Conservation (phyloP, 1,140 invertebrate genomes). For the Drosophila nigromelanica region DNA sequence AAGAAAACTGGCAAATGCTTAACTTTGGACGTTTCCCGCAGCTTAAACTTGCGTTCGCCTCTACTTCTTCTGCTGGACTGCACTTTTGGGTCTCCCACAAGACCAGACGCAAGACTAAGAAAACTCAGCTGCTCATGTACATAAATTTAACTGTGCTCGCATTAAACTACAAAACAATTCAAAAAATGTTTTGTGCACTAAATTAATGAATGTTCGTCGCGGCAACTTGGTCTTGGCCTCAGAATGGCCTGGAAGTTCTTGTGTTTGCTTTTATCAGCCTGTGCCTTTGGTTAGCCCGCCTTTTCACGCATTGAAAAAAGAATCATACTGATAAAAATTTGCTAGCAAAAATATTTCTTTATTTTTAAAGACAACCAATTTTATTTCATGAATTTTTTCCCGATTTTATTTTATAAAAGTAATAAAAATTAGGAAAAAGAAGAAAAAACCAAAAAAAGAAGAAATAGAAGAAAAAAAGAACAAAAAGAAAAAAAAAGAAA, state of each 20-base stretch:
- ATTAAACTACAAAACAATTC: conserved; percentile 65
- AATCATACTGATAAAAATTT: too few species aligned
- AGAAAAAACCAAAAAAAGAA: too few species aligned
- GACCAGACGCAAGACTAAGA: conserved; percentile 58
- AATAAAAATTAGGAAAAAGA: too few species aligned
- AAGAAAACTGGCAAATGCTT: conserved; percentile 71
- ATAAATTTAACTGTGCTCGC: conserved; percentile 71
- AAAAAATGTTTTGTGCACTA: conserved; percentile 59
- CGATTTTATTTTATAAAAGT: too few species aligned
- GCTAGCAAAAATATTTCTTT: too few species aligned
- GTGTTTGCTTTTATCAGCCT: background rate
- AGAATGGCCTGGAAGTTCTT: background rate
- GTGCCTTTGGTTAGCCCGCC: background rate
- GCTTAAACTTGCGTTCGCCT: conserved; percentile 45
- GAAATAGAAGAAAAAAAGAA: too few species aligned
- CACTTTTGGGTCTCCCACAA: conserved; percentile 39
- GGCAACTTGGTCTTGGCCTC: background rate
- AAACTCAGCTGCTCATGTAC: conserved; percentile 65
- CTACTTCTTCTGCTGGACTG: conserved; percentile 11
- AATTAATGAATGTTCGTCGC: conserved; percentile 73
- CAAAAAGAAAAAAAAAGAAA: too few species aligned
- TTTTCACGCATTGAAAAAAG: background rate
- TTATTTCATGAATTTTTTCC: too few species aligned
- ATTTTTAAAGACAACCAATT: too few species aligned
- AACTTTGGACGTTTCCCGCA: conserved; percentile 25